phyloP scores from a whole-genome alignment of 2,113 vertebrate genomes.

The Silurus asotus region DNA sequence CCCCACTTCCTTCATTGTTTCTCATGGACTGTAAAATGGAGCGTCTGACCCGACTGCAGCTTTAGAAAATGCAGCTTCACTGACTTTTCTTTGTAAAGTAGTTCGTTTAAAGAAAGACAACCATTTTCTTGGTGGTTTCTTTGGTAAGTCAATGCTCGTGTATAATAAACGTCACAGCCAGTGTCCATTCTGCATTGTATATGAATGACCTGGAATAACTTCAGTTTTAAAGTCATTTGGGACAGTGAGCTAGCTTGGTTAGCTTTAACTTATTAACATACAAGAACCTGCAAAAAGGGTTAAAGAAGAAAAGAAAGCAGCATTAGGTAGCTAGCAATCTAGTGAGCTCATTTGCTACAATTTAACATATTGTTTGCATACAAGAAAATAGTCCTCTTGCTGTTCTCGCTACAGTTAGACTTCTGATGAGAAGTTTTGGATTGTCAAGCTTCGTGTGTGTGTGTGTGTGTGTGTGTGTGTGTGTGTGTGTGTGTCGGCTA shows the following conservation, averaged over 20 bases:
- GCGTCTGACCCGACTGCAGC: neutral
- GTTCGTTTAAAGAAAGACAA: neutral
- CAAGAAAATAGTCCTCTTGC: neutral
- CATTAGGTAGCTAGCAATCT: neutral
- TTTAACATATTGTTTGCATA: neutral
- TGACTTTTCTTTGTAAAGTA: neutral
- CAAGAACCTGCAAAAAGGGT: neutral
- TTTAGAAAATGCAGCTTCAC: conserved; percentile 22
- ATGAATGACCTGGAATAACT: conserved; percentile 7
- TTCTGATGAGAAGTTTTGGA: neutral
- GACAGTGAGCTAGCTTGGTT: neutral
- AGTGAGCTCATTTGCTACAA: neutral
- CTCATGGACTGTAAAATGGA: neutral
- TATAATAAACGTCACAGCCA: neutral
- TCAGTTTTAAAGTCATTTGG: neutral
- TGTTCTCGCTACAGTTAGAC: neutral
- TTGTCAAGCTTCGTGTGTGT: neutral
- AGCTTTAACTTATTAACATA: neutral
- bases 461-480: neutral
- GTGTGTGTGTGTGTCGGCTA: neutral
- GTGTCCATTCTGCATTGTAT: neutral
- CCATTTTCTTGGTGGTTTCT: neutral
- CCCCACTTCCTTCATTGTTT: neutral
- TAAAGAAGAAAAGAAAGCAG: neutral
- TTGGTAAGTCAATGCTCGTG: conserved; percentile 39